These are phyloP conservation scores for Beris chalybata DNA, from an alignment of 2,888 invertebrate genomes.

Conservation along the genomic window DNA sequence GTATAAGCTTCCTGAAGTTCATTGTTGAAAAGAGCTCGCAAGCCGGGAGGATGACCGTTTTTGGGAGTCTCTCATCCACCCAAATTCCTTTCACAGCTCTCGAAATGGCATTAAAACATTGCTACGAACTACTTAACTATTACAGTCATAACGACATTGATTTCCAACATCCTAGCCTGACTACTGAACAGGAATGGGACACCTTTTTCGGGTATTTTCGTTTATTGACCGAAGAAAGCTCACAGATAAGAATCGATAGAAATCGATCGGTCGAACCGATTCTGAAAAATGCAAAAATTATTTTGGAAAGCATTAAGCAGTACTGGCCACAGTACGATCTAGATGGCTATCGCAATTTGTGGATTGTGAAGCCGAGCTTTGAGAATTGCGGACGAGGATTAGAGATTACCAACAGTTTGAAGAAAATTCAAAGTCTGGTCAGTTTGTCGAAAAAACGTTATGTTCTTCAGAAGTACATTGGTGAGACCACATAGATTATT, in stretches of 20 bases:
- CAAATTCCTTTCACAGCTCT: slow-evolving; percentile 73
- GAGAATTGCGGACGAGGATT: slow-evolving; percentile 92
- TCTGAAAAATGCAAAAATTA: slow-evolving; percentile 59
- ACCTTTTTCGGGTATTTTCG: background rate
- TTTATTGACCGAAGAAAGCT: background rate
- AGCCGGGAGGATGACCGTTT: slow-evolving; percentile 61
- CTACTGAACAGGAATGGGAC: slow-evolving; percentile 84
- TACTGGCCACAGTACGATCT: slow-evolving; percentile 82
- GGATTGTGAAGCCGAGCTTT: slow-evolving; percentile 95
- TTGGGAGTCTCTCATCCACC: slow-evolving; percentile 59
- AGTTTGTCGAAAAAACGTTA: slow-evolving; percentile 76
- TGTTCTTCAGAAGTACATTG: slow-evolving; percentile 95
- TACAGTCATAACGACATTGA: slow-evolving; percentile 77
- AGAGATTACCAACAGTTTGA: slow-evolving; percentile 79
- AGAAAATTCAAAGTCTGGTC: slow-evolving; percentile 75
- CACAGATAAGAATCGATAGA: slow-evolving; percentile 55
- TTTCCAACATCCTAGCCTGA: slow-evolving; percentile 59
- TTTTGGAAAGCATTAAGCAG: slow-evolving; percentile 67
- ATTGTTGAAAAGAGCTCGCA: slow-evolving; percentile 63
- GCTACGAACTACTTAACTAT: slow-evolving; percentile 74
- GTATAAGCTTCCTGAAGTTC: slow-evolving; percentile 81
- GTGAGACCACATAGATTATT: slow-evolving; percentile 57
- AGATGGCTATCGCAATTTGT: slow-evolving; percentile 85
- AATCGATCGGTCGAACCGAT: slow-evolving; percentile 47
- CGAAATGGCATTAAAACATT: slow-evolving; percentile 79